These are phyloP conservation scores for Drosophila novamexicana DNA, from an alignment of 1,140 invertebrate species.

Conservation along the genomic window DNA sequence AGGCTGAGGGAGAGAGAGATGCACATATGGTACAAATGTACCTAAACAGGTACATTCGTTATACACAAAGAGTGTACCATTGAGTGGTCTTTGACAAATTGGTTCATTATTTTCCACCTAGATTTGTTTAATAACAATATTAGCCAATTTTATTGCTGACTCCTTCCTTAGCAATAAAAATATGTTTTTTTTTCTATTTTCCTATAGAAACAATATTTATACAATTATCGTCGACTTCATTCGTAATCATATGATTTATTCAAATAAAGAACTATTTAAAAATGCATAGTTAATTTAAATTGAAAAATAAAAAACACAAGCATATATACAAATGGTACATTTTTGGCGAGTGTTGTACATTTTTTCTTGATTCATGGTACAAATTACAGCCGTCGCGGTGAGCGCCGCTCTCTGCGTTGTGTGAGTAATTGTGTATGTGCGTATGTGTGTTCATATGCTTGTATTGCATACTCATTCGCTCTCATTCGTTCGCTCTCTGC, in stretches of 20 bases:
- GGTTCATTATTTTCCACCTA: background rate
- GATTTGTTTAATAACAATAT: too few species aligned
- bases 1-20: background rate
- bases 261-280: too few species aligned
- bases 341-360: background rate
- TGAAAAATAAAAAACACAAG: background rate
- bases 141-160: too few species aligned
- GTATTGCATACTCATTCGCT: background rate
- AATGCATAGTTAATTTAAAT: background rate
- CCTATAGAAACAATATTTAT: too few species aligned
- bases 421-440: background rate
- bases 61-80: background rate
- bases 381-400: background rate
- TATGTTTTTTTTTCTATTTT: too few species aligned
- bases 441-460: background rate
- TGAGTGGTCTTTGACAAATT: background rate
- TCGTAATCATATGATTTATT: too few species aligned
- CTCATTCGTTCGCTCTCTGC: constrained; percentile 7
- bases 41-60: background rate
- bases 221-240: too few species aligned
- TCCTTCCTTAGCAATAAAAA: too few species aligned
- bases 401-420: background rate
- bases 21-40: background rate
- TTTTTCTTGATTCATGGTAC: background rate
- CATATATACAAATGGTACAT: background rate